Base-by-base conservation (phyloP, 2,888 invertebrate genomes). In the Myopa testacea region DNA sequence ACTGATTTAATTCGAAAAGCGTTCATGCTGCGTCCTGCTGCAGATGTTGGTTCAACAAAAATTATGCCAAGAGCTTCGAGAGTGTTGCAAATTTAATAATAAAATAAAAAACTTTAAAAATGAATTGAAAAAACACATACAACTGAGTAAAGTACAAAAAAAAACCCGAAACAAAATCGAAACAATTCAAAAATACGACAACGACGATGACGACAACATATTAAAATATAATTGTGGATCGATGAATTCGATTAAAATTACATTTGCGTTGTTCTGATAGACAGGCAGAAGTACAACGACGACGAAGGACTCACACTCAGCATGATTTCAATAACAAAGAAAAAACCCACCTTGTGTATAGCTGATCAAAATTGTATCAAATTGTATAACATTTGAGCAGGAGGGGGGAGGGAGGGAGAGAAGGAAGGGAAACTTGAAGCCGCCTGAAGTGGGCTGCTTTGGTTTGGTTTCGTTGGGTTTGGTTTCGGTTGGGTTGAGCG, bases 311-410 rank as follows among this genome's bases (percentile, higher is more conserved):
- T 19, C 77, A 80, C 85, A 82, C 86, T 86, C 78, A 85, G 85
- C 80, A 83, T 84, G 84, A 82, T 83, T 84, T 84, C 84, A 85
- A 82, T 40, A 62, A 63, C 26, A 19, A 45, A 70, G 55, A n/a
- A 52, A 70, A 78, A 79, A 78, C 3, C 34, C 14, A 73, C 78
- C 7, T 45, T 10, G 45, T 45, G 45, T 10, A 45, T 81, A 79
- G 55, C 58, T 80, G 55, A 70, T 60, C 60, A 70, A 77, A 79
- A 78, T 76, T 79, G 80, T 79, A 74, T 52, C 80, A 71, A 68
- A 76, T 55, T 62, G n/a, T 38, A 10, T 12, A 34, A 16, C 65
- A 65, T 8, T 62, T 62, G 62, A 6, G 4, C 4, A 1, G 6
- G 62, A n/a, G 62, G 4, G 34, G 65, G 12, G 38, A 14, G 16